A percentile compares a stretch with the other conserved stretches of the same genome.
These are phyloP conservation scores for Tonatia bakeri DNA, from an alignment of 2,113 vertebrate genomes.

Conservation along the genomic window DNA sequence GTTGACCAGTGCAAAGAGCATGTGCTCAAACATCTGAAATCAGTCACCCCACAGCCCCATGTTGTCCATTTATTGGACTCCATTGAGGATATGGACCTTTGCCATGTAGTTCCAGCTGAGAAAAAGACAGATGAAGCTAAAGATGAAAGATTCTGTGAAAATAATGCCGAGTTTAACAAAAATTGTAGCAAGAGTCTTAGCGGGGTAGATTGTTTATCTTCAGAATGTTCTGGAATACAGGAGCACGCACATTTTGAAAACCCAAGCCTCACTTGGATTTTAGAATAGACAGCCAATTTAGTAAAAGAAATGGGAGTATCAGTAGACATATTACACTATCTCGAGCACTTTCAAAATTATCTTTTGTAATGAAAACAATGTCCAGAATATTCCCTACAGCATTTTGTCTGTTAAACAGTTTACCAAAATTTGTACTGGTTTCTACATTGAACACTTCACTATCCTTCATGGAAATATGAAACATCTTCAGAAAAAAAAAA, in stretches of 20 bases:
- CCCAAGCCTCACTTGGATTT: constrained; percentile 79
- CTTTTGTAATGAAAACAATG: neutral
- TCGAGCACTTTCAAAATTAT: constrained; percentile 79
- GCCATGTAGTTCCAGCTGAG: constrained; percentile 42
- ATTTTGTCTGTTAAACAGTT: constrained; percentile 17
- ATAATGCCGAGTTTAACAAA: constrained; percentile 42
- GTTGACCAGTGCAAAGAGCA: constrained; percentile 85
- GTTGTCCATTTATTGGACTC: constrained; percentile 84
- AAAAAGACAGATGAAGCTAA: constrained; percentile 52
- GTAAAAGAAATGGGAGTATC: constrained; percentile 86
- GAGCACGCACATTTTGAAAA: constrained; percentile 24
- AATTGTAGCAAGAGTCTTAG: constrained; percentile 55
- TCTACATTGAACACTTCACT: neutral
- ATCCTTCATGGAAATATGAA: constrained; percentile 17
- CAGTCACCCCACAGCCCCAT: constrained; percentile 75
- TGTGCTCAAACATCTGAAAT: constrained; percentile 80
- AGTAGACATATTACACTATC: constrained; percentile 81
- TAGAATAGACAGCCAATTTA: constrained; percentile 81
- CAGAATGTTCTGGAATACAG: constrained; percentile 30
- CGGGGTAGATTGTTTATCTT: neutral
- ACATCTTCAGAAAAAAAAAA: neutral
- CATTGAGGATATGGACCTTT: constrained; percentile 87
- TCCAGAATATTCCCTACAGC: constrained; percentile 1
- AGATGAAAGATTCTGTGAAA: constrained; percentile 37
- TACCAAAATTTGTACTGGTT: neutral